Evolutionary conservation across 1,140 invertebrate species (phyloP), one percentile per base, ranked within the genome.

Genomic region (Papilio machaon): DNA sequence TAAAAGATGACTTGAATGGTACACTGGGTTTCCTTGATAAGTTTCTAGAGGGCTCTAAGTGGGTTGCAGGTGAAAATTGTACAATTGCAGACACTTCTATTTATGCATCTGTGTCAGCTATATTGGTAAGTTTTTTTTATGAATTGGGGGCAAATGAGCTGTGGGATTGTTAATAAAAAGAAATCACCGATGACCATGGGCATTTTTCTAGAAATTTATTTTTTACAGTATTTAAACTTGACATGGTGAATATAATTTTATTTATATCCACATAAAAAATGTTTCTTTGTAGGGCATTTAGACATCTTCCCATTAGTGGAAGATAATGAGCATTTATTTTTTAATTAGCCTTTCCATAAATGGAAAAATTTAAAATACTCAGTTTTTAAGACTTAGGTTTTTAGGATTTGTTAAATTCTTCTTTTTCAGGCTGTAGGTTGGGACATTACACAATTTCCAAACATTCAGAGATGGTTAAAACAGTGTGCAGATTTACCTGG

Each of bases 61-160:
- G 95, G 95, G 95, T 96, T n/a, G 95, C 95, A 43, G 96, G 96
- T 11, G 92, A 96, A 17, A 86, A 95, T 35, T 85, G 96, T 46
- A 97, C 97, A 9, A 95, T 97, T 80, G 97, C 97, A 70, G 97
- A 97, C 89, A 95, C 95, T 82, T 91, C 94, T 13, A 95, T 96
- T 75, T 92, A 95, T 79, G 94, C 95, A 19, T 95, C 95, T 52
- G 83, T 96, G 47, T 94, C 94, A 10, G 94, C 93, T 82, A 95
- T 96, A 83, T 90, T 96, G 86, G 96, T 96, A 94, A 92, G 93
- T 89, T 23, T 46, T 13, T 46, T 73, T 84, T 76, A 17, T 81
- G 38, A 79, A n/a, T 77, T 74, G 7, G 38, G 4, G 38, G 38
- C 4, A 43, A 43, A 43, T 43, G 38, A 43, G 38, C 38, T 2